These are phyloP conservation scores for Gisinianus flammeolus DNA, from an alignment of 2,888 invertebrate genomes.

Conservation along the genomic window DNA sequence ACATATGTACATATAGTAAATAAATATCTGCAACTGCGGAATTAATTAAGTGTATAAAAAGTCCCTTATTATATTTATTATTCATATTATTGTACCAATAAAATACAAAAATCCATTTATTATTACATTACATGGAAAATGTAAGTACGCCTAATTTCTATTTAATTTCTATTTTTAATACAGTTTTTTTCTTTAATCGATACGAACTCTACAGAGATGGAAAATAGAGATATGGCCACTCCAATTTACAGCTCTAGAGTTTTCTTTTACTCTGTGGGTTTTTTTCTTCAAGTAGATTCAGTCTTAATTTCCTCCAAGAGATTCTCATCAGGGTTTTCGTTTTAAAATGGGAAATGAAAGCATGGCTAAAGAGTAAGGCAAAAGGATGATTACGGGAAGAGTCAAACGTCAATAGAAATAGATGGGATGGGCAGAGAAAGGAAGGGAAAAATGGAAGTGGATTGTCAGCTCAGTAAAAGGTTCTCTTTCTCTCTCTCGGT, in stretches of 20 bases:
- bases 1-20: background rate
- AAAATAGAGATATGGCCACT: background rate
- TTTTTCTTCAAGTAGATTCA: too few species aligned
- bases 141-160: too few species aligned
- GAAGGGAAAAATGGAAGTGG: background rate
- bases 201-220: background rate
- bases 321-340: background rate
- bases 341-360: background rate
- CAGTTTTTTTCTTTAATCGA: background rate
- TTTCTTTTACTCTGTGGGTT: background rate
- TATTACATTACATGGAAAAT: too few species aligned
- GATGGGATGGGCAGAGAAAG: background rate
- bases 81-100: background rate
- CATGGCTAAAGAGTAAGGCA: background rate
- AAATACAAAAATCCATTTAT: too few species aligned
- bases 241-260: background rate
- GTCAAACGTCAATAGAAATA: constrained; percentile 17
- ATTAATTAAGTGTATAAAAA: background rate
- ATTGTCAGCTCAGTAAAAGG: constrained; percentile 1
- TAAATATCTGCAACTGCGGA: background rate
- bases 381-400: background rate
- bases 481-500: background rate
- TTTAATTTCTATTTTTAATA: too few species aligned
- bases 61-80: background rate
- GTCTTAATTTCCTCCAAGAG: too few species aligned